Conservation (phyloP, 2,797 vertebrate species). For the Gastrophryne carolinensis region DNA sequence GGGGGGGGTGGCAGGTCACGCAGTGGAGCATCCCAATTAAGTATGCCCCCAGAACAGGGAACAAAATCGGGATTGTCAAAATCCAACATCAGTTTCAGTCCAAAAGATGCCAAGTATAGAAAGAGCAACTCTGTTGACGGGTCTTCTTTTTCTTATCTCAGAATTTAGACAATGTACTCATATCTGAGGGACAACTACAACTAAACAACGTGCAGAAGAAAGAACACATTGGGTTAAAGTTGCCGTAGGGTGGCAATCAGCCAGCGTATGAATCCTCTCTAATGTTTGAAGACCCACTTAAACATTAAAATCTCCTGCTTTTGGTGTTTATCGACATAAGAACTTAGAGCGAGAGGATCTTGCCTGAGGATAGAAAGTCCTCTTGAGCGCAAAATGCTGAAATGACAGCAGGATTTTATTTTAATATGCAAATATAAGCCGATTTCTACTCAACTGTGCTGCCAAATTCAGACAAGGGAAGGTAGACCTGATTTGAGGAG, state of each 20-base stretch:
- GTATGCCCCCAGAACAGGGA: too few species aligned
- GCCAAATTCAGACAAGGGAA: neutral
- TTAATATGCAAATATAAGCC: neutral
- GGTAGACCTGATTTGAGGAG: neutral
- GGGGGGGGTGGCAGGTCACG: too few species aligned
- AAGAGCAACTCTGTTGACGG: too few species aligned
- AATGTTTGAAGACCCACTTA: neutral
- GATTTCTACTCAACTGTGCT: neutral
- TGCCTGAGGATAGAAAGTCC: neutral
- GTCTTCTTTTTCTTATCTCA: too few species aligned
- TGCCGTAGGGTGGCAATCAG: neutral
- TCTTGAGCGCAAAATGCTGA: neutral
- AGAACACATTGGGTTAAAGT: neutral
- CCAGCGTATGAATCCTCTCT: neutral
- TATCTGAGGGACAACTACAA: too few species aligned
- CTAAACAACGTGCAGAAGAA: too few species aligned
- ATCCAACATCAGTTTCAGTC: too few species aligned
- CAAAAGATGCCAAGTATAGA: too few species aligned
- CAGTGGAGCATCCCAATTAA: too few species aligned
- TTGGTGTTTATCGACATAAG: conserved; percentile 26
- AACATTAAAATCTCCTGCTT: conserved; percentile 39
- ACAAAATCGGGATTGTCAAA: too few species aligned
- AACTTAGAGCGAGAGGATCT: conserved; percentile 28
- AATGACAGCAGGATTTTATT: neutral
- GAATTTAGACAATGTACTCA: too few species aligned